phyloP scores from a whole-genome alignment of 2,113 vertebrate genomes.

The Aegithalos caudatus region DNA sequence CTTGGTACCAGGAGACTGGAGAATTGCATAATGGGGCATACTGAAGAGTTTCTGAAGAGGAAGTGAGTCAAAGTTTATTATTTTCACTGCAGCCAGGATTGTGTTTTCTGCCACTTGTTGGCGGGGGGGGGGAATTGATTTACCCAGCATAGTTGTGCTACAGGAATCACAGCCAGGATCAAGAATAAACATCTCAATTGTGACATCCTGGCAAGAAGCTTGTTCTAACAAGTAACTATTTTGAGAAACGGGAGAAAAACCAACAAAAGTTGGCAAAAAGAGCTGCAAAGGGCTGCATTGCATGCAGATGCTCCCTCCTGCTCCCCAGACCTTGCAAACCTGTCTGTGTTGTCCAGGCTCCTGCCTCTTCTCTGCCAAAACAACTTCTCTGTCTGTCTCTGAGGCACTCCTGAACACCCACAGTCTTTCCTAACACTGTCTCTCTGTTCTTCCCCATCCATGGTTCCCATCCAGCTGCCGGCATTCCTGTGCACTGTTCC shows the following conservation, averaged over 20 bases:
- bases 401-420: not conserved
- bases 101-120: not conserved
- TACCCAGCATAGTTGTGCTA: not conserved
- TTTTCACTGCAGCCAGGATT: not conserved
- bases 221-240: conserved; percentile 42
- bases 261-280: not conserved
- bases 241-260: conserved; percentile 20
- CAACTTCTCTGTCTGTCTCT: not conserved
- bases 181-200: conserved; percentile 33
- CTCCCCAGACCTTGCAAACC: not conserved
- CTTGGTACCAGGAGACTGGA: not conserved
- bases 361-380: not conserved
- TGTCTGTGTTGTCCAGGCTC: not conserved
- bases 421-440: not conserved
- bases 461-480: not conserved
- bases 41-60: not conserved
- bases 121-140: not conserved
- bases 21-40: not conserved
- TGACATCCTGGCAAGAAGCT: conserved; percentile 27
- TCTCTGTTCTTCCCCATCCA: not conserved
- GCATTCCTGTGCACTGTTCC: fast-evolving
- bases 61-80: conserved; percentile 34
- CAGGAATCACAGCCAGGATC: conserved; percentile 14
- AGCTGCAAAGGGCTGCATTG: not conserved
- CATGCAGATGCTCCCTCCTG: not conserved